phyloP scores from a whole-genome alignment of 2,888 invertebrate genomes.

The Lithodes maja region DNA sequence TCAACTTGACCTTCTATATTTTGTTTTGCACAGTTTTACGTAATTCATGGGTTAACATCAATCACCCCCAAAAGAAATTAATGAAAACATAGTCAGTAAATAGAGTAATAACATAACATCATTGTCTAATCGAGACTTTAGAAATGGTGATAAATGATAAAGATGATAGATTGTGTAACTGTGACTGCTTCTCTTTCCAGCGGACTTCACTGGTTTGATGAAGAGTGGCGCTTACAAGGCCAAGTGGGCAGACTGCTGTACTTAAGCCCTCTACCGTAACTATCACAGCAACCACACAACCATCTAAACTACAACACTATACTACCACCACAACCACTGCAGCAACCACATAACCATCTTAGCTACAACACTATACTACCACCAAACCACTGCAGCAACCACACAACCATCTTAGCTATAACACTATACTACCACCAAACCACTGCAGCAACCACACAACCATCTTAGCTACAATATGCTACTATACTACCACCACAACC shows the following conservation, averaged over 20 bases:
- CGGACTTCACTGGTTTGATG: constrained; percentile 56
- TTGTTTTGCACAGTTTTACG: too few relatives aligned
- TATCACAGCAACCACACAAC: background rate
- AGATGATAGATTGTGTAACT: too few relatives aligned
- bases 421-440: background rate
- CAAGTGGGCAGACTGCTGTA: constrained; percentile 64
- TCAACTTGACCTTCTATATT: too few relatives aligned
- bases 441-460: background rate
- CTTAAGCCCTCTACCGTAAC: background rate
- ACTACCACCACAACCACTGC: background rate
- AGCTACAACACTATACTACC: background rate
- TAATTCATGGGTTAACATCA: too few relatives aligned
- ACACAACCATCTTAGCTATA: background rate
- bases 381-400: background rate
- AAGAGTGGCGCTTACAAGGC: constrained; percentile 31
- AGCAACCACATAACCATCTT: background rate
- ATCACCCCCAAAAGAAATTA: too few relatives aligned
- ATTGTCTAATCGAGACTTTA: too few relatives aligned
- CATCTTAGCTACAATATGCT: background rate
- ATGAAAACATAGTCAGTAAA: too few relatives aligned
- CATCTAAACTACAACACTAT: background rate
- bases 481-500: too few relatives aligned
- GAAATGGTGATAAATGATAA: too few relatives aligned
- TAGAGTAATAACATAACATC: too few relatives aligned
- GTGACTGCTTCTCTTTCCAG: constrained; percentile 18